Conservation (phyloP, 2,888 invertebrate genomes). For the Ophion costatus region DNA sequence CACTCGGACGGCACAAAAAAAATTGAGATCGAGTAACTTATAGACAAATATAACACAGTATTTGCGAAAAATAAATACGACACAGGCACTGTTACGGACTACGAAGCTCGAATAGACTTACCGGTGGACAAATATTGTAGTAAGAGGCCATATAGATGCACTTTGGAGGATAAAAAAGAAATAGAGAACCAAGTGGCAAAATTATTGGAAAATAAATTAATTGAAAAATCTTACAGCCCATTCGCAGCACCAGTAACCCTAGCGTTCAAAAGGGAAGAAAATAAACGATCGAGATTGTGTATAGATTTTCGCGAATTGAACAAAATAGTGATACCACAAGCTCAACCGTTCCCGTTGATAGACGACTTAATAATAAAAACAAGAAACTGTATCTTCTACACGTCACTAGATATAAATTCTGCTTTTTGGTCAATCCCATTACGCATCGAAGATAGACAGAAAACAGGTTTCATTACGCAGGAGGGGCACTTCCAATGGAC, state of each 20-base stretch:
- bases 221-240: conserved; percentile 15
- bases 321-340: conserved; percentile 22
- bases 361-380: conserved; percentile 23
- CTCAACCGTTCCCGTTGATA: conserved; percentile 16
- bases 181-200: conserved; percentile 18
- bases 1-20: conserved; percentile 39
- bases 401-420: conserved; percentile 21
- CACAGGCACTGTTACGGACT: conserved; percentile 21
- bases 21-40: conserved; percentile 29
- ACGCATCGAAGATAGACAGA: conserved; percentile 26
- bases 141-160: conserved; percentile 23
- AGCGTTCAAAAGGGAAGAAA: conserved; percentile 23
- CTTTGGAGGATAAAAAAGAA: conserved; percentile 18
- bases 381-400: conserved; percentile 26
- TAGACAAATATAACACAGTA: conserved; percentile 21
- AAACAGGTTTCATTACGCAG: conserved; percentile 21
- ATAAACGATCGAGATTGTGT: conserved; percentile 21
- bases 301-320: conserved; percentile 28
- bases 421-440: conserved; percentile 24
- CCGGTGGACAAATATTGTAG: conserved; percentile 20
- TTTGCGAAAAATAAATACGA: conserved; percentile 20
- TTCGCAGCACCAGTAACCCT: conserved; percentile 25
- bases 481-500: conserved; percentile 28
- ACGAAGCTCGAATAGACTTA: conserved; percentile 29
- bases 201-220: conserved; percentile 18